These are phyloP conservation scores for Myotis daubentonii DNA, from an alignment of 2,797 vertebrate species.

Conservation along the genomic window DNA sequence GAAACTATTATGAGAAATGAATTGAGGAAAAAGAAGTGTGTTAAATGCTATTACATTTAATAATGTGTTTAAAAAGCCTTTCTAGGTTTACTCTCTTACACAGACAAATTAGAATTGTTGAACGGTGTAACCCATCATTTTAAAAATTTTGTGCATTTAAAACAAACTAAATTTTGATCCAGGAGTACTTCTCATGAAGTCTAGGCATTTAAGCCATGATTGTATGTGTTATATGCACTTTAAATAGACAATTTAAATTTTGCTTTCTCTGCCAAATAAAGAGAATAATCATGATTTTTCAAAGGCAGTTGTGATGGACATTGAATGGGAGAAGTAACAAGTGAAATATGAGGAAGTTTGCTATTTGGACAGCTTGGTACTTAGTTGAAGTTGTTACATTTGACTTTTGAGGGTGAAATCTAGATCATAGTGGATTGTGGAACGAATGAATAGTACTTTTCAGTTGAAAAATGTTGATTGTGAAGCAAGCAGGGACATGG, in stretches of 20 bases:
- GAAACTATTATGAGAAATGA: slow-evolving; percentile 73
- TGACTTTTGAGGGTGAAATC: slow-evolving; percentile 1
- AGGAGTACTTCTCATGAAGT: slow-evolving; percentile 28
- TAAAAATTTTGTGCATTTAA: slow-evolving; percentile 57
- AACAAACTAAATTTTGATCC: slow-evolving; percentile 37
- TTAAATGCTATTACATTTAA: slow-evolving; percentile 59
- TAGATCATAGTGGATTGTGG: neutral
- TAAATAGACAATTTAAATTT: slow-evolving; percentile 6
- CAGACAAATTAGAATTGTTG: slow-evolving; percentile 52
- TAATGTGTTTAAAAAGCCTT: slow-evolving; percentile 66
- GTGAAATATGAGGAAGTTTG: slow-evolving; percentile 5
- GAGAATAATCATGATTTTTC: slow-evolving; percentile 33
- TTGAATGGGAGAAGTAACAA: neutral
- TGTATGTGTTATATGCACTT: slow-evolving; percentile 25
- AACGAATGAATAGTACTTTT: neutral
- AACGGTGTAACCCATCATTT: neutral
- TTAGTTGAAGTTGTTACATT: slow-evolving; percentile 1
- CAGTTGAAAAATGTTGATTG: neutral
- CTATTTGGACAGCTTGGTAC: neutral
- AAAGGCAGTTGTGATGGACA: neutral
- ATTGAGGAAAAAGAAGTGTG: slow-evolving; percentile 68
- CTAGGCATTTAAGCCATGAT: slow-evolving; percentile 19
- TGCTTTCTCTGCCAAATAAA: slow-evolving; percentile 44
- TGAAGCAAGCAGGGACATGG: neutral
- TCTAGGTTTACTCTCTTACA: slow-evolving; percentile 63